phyloP scores from a whole-genome alignment of 2,888 invertebrate genomes.

The Brachynemurus nebulosus region DNA sequence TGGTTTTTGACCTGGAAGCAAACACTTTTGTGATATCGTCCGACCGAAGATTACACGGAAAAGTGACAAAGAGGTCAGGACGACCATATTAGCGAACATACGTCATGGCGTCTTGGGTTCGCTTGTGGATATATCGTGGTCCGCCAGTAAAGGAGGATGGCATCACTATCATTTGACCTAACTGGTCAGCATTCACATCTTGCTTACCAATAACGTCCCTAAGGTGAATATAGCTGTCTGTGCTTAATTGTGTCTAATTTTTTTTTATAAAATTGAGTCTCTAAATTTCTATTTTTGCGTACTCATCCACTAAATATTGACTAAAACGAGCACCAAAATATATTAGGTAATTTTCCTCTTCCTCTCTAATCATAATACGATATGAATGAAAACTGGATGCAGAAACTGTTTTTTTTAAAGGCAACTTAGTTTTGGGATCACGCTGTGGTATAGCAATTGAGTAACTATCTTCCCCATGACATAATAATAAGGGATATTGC shows the following conservation, averaged over 20 bases:
- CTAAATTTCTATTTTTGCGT: slow-evolving; percentile 16
- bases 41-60: not conserved
- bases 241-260: slow-evolving; percentile 19
- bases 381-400: slow-evolving; percentile 19
- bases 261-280: not conserved
- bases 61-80: slow-evolving; percentile 20
- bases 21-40: not conserved
- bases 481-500: no score
- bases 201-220: slow-evolving; percentile 13
- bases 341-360: slow-evolving; percentile 17
- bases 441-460: slow-evolving; percentile 11
- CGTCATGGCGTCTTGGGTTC: slow-evolving; percentile 2
- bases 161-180: slow-evolving; percentile 14
- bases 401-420: slow-evolving; percentile 10
- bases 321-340: slow-evolving; percentile 17
- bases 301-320: slow-evolving; percentile 22
- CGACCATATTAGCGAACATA: slow-evolving; percentile 17
- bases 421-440: slow-evolving; percentile 11
- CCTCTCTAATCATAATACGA: slow-evolving; percentile 17
- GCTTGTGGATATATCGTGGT: slow-evolving; percentile 20
- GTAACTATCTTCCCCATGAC: no score
- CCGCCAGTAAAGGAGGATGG: slow-evolving; percentile 16
- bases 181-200: slow-evolving; percentile 7
- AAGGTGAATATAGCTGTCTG: slow-evolving; percentile 20
- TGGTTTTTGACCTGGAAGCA: not conserved